Percentiles rank a stretch among this genome's conserved stretches.
Conservation (phyloP, 2,113 vertebrate genomes). For the Oncorhynchus masou region DNA sequence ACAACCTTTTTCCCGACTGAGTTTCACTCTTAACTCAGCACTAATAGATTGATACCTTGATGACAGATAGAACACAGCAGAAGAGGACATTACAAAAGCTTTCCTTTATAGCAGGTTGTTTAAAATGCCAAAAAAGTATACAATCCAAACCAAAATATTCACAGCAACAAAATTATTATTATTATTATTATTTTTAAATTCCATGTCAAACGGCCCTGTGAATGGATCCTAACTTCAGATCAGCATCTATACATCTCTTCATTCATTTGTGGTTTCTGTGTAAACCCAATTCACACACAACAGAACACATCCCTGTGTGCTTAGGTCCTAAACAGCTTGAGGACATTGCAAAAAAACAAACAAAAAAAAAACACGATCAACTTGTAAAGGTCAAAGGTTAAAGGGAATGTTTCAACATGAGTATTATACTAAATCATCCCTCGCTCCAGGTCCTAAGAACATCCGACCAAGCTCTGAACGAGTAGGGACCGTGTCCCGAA, state of each 20-base stretch:
- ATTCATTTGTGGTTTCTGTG: too few species aligned
- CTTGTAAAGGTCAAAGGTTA: not conserved
- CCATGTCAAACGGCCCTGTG: too few species aligned
- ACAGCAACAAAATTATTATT: too few species aligned
- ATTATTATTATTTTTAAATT: too few species aligned
- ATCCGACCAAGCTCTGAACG: not conserved
- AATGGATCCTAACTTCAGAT: too few species aligned
- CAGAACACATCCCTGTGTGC: too few species aligned
- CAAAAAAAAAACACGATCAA: not conserved
- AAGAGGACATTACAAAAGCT: constrained; percentile 22
- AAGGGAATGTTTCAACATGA: not conserved
- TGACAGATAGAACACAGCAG: constrained; percentile 23
- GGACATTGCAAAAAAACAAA: too few species aligned
- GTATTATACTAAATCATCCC: not conserved
- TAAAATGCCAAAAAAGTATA: not conserved
- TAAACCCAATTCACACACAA: too few species aligned
- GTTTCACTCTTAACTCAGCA: constrained; percentile 42
- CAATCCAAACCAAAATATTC: too few species aligned
- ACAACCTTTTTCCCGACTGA: constrained; percentile 42
- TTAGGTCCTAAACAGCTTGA: too few species aligned
- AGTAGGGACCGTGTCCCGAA: not conserved
- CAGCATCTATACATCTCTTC: too few species aligned
- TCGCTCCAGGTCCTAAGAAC: not conserved
- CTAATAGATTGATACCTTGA: constrained; percentile 28
- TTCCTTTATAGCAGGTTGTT: constrained; percentile 5